Evolutionary conservation across 2,888 invertebrate species (phyloP).

Genomic region (Dusona sp.): DNA sequence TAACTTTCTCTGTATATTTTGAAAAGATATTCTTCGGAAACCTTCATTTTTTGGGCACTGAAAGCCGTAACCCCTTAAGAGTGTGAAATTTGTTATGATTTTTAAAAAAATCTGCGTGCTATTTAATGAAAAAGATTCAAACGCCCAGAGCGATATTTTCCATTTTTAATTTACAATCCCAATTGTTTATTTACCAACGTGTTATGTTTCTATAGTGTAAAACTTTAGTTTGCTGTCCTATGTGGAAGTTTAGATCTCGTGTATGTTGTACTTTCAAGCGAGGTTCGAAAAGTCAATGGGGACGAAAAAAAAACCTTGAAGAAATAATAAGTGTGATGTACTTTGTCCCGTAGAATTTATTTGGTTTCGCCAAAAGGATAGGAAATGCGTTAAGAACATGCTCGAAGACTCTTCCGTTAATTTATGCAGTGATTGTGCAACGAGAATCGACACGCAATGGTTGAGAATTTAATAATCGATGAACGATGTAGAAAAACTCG

Average conservation of each 20-base stretch:
- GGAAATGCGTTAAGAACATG: conserved; percentile 10
- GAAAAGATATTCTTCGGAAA: no score
- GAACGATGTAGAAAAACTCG: conserved; percentile 33
- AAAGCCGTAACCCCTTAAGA: no score
- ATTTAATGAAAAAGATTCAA: background rate
- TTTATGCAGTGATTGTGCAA: conserved; percentile 56
- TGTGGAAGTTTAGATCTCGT: background rate
- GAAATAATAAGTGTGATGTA: conserved; percentile 15
- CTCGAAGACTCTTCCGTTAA: conserved; percentile 45
- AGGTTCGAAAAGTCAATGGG: background rate
- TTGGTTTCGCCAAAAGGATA: background rate
- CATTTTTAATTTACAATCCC: no score
- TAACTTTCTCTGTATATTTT: no score
- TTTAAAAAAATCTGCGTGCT: background rate
- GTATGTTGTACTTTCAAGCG: background rate
- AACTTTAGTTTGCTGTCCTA: background rate
- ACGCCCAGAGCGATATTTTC: background rate
- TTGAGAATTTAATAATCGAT: conserved; percentile 45
- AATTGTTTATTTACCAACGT: no score
- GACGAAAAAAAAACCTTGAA: conserved; percentile 12
- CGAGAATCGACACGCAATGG: conserved; percentile 13
- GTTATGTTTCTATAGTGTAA: background rate
- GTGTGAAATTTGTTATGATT: background rate
- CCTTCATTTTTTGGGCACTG: no score
- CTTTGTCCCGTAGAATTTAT: conserved; percentile 17